Base-by-base conservation (phyloP, 2,888 invertebrate species). In the Phaedon cochleariae region DNA sequence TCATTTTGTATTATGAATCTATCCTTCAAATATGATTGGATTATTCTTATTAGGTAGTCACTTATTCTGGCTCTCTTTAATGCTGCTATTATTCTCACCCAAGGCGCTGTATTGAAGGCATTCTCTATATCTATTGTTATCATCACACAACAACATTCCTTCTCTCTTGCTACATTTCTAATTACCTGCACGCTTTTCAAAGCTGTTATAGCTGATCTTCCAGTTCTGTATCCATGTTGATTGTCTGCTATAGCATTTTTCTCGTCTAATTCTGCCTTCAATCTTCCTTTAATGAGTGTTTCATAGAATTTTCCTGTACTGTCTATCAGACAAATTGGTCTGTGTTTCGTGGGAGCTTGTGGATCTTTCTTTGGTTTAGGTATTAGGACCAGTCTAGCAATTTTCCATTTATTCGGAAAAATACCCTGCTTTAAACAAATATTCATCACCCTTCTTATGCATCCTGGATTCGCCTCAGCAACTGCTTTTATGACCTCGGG, bases 91-190 rank as follows among this genome's bases (percentile, higher is more conserved):
- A 52, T 59, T 37, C 20, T 37, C 15, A 10, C 48, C 52, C 37
- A 59, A 1, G 53, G 46, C 7, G 64, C 57, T 0, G 58, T 51
- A 12, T 67, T 67, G 34, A 67, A 67, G 2, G 67, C 64, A 45
- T 67, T 67, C 26, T 53, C 48, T 1, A 64, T 37, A 29, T 61
- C 61, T 9, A 64, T 1, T 1, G 37, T 26, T 1, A 64, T 37
- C 57, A 67, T n/a, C n/a, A n/a, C n/a, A n/a, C n/a, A n/a, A n/a
- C n/a, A n/a, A n/a, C n/a, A n/a, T n/a, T n/a, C n/a, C n/a, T n/a
- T n/a, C n/a, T n/a, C n/a, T n/a, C n/a, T n/a, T n/a, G n/a, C n/a
- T n/a, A n/a, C n/a, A n/a, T n/a, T n/a, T n/a, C n/a, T n/a, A n/a
- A n/a, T n/a, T n/a, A n/a, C n/a, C n/a, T n/a, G n/a, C n/a, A n/a